These are phyloP conservation scores for Melieria picta DNA, from an alignment of 2,888 invertebrate species.

Conservation along the genomic window DNA sequence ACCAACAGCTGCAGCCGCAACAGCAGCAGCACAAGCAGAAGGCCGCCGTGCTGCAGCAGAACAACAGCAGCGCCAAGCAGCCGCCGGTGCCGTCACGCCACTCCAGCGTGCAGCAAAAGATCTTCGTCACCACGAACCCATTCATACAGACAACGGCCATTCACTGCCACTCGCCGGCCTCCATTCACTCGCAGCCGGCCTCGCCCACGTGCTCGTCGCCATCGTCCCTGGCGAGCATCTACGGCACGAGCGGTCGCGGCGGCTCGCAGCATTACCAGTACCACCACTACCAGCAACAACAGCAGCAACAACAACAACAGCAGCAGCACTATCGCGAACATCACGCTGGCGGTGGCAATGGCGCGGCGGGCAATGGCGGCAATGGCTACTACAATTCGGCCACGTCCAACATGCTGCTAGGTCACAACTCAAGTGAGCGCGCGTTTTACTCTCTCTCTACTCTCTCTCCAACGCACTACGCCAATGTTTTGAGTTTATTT, in stretches of 20 bases:
- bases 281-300: constrained; percentile 38
- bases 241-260: constrained; percentile 42
- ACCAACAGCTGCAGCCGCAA: constrained; percentile 46
- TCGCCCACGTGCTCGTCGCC: constrained; percentile 59
- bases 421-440: constrained; percentile 62
- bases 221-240: constrained; percentile 48
- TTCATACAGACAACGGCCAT: constrained; percentile 65
- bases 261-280: constrained; percentile 32
- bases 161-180: constrained; percentile 58
- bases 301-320: constrained; percentile 35
- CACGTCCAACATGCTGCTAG: constrained; percentile 31
- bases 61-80: constrained; percentile 51
- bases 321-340: constrained; percentile 31
- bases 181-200: constrained; percentile 50
- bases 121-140: constrained; percentile 66
- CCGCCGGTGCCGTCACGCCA: constrained; percentile 63
- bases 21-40: constrained; percentile 53
- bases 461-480: neutral
- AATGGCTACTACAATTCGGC: constrained; percentile 46
- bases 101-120: constrained; percentile 65
- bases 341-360: constrained; percentile 40
- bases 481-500: neutral
- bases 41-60: constrained; percentile 45
- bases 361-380: constrained; percentile 46
- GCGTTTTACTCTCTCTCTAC: constrained; percentile 39